Evolutionary conservation across 1,140 invertebrate genomes (phyloP).

Genomic region (Campoletis sonorensis): DNA sequence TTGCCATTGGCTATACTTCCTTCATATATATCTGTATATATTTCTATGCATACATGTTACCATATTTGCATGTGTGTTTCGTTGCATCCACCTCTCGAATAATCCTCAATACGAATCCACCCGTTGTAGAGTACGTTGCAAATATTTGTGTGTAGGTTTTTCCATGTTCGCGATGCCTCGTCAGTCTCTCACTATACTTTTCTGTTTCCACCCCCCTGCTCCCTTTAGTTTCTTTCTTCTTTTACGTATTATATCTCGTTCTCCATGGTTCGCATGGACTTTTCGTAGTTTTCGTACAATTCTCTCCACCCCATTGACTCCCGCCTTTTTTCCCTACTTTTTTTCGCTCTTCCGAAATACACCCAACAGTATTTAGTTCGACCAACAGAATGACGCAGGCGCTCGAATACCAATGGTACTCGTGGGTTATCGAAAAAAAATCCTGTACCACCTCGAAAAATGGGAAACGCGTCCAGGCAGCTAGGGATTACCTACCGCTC

Average conservation of each 20-base stretch:
- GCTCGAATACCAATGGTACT: conserved; percentile 42
- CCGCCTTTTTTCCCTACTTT: background rate
- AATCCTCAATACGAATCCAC: background rate
- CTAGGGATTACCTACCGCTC: conserved; percentile 58
- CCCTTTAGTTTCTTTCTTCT: conserved; percentile 23
- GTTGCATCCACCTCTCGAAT: conserved; percentile 19
- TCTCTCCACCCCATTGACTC: conserved; percentile 42
- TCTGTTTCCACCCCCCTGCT: background rate
- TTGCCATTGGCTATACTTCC: conserved; percentile 18
- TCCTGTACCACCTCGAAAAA: conserved; percentile 43
- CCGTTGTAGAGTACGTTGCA: conserved; percentile 19
- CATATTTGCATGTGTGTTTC: conserved; percentile 52
- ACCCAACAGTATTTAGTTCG: background rate
- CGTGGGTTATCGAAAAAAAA: conserved; percentile 57
- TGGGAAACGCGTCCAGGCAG: conserved; percentile 8
- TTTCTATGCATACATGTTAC: background rate
- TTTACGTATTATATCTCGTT: conserved; percentile 33
- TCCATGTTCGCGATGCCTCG: conserved; percentile 27
- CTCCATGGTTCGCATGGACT: conserved; percentile 19
- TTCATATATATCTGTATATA: background rate
- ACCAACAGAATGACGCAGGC: conserved; percentile 43
- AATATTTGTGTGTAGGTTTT: conserved; percentile 28
- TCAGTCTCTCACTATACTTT: conserved; percentile 17
- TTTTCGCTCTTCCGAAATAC: conserved; percentile 30
- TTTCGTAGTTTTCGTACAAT: conserved; percentile 27